Percentiles rank a stretch among this genome's conserved stretches.
phyloP scores from a whole-genome alignment of 2,888 invertebrate species.

The Psococerastis gibbosa region DNA sequence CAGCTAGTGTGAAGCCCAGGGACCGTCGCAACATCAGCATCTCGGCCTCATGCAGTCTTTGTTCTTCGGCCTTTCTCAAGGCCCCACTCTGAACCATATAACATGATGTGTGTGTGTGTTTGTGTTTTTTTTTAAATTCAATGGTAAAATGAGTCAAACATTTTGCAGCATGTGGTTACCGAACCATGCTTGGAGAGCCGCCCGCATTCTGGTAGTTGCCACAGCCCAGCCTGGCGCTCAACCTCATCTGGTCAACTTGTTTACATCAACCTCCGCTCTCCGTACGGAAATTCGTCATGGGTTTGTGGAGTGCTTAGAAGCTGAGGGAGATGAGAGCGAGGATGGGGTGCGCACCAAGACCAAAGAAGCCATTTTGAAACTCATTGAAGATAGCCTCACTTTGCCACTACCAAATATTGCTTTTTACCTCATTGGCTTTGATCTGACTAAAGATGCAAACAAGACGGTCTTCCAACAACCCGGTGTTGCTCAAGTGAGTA shows the following conservation, averaged over 20 bases:
- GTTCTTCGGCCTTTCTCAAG: no score
- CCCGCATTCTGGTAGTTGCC: conserved; percentile 48
- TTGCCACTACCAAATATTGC: conserved; percentile 70
- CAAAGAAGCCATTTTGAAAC: conserved; percentile 50
- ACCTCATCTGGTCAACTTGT: conserved; percentile 49
- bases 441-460: conserved; percentile 53
- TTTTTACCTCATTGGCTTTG: conserved; percentile 76
- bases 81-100: no score
- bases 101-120: no score
- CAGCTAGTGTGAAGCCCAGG: no score
- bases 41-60: no score
- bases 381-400: conserved; percentile 57
- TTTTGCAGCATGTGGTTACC: no score
- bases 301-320: conserved; percentile 77
- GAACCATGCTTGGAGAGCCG: conserved; percentile 44
- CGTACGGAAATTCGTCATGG: conserved; percentile 47
- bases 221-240: conserved; percentile 45
- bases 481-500: conserved; percentile 31
- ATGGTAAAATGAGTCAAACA: no score
- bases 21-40: no score
- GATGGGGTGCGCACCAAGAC: conserved; percentile 25
- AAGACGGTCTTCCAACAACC: conserved; percentile 64
- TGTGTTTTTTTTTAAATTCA: conserved; percentile 1
- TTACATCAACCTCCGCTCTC: conserved; percentile 40
- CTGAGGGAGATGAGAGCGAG: conserved; percentile 27